Base-by-base conservation (phyloP, 2,113 vertebrate species). In the Ranitomeya imitator region DNA sequence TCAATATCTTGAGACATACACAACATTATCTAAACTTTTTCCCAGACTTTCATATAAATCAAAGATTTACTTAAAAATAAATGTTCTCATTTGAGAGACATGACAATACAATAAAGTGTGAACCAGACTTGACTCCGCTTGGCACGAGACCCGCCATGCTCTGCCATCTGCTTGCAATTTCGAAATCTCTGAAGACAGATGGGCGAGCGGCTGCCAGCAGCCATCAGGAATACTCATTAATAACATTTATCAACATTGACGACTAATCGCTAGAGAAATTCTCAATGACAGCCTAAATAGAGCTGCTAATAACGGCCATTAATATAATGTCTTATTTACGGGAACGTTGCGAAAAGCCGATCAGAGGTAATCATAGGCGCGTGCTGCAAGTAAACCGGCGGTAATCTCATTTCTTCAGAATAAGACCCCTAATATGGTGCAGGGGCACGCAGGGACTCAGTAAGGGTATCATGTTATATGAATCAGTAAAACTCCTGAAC, bases 191-290 rank as follows among this genome's bases (percentile, higher is more conserved):
- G 31, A 14, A 89, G 85, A 31, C 3, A 14, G 0, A 69, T 82
- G 86, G 84, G 89, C 60, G 1, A 54, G 21, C 63, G 57, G 37
- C n/a, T 85, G 31, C 45, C 0, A 4, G 7, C 69, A 55, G 71
- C 45, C 69, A 83, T 89, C 73, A 88, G 19, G 26, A 84, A 88
- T 77, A 67, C 81, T 84, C 78, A 88, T 88, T 88, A 84, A 88
- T 88, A 88, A 88, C 87, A 83, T 88, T 84, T 76, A 88, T 84
- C 87, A 88, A 88, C 87, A 88, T 55, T 67, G 87, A 88, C 87
- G 61, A 65, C 57, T 88, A 83, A 88, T 88, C 69, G 76, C 57
- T 78, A 84, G 54, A 78, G 45, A 78, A 54, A 65, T 84, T 12
- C 54, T 54, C 51, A 67, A 78, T 63, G 80, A 88, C 69, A 77